Evolutionary conservation across 2,888 invertebrate genomes (phyloP).

Genomic region (Hydropsyche betteni): DNA sequence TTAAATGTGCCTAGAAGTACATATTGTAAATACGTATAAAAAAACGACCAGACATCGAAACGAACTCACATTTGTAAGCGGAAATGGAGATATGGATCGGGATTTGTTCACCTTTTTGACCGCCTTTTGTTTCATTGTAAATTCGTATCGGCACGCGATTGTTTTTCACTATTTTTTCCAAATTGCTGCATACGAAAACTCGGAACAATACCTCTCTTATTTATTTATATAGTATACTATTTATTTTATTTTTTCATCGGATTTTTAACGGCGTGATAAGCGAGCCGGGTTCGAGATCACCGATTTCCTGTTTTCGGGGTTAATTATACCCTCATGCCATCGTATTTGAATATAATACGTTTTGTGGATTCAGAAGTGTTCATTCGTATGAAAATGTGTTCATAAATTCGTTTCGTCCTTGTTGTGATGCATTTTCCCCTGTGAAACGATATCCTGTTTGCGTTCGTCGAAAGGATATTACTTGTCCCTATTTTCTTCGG

Average conservation of each 20-base stretch:
- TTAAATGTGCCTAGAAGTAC: too few relatives aligned
- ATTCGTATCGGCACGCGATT: constrained; percentile 50
- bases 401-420: too few relatives aligned
- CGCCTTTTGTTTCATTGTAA: constrained; percentile 50
- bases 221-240: constrained; percentile 30
- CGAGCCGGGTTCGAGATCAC: constrained; percentile 32
- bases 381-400: too few relatives aligned
- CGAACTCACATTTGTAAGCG: constrained; percentile 50
- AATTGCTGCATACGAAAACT: constrained; percentile 17
- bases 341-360: constrained; percentile 7
- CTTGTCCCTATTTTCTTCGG: not conserved
- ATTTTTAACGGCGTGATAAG: constrained; percentile 19
- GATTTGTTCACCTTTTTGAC: constrained; percentile 51
- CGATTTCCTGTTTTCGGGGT: constrained; percentile 40
- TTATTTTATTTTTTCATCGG: constrained; percentile 32
- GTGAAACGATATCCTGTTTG: constrained; percentile 18
- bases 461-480: constrained; percentile 4
- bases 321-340: constrained; percentile 39
- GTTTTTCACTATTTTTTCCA: constrained; percentile 32
- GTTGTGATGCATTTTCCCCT: too few relatives aligned
- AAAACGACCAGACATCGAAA: constrained; percentile 41
- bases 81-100: constrained; percentile 50
- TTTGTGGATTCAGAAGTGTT: not conserved
- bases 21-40: not conserved
- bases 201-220: constrained; percentile 36